phyloP scores from a whole-genome alignment of 2,888 invertebrate genomes.

The Itoplectis maculator region DNA sequence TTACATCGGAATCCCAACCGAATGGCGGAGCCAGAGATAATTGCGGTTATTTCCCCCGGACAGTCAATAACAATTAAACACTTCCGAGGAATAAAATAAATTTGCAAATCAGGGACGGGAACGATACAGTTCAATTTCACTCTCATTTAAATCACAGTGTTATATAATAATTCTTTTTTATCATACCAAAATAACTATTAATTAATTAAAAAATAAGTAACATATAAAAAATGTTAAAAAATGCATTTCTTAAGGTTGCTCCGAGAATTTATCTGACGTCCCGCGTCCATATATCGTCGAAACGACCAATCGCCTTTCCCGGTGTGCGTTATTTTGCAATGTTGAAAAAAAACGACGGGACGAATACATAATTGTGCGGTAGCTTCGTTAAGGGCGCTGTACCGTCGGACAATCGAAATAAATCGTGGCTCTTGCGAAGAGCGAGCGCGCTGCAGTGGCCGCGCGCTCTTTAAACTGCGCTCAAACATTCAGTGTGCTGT shows the following conservation, averaged over 20 bases:
- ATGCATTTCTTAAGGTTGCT: too few relatives aligned
- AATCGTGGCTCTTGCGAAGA: constrained; percentile 49
- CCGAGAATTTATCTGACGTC: neutral
- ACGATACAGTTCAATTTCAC: too few relatives aligned
- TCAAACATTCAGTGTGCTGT: too few relatives aligned
- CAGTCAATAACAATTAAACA: neutral
- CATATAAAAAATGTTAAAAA: too few relatives aligned
- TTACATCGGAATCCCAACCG: constrained; percentile 31
- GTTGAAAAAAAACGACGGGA: constrained; percentile 5
- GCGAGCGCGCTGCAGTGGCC: neutral
- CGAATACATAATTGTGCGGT: constrained; percentile 38
- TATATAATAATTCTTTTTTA: too few relatives aligned
- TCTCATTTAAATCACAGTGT: too few relatives aligned
- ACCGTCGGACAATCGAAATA: constrained; percentile 47
- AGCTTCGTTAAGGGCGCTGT: constrained; percentile 59
- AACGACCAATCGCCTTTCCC: neutral
- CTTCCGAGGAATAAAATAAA: too few relatives aligned
- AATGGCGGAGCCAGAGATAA: constrained; percentile 32
- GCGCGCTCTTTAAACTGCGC: constrained; percentile 26
- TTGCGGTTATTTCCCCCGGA: neutral
- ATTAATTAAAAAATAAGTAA: too few relatives aligned
- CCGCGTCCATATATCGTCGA: neutral
- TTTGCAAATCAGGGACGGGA: too few relatives aligned
- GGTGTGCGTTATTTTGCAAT: neutral
- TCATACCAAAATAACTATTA: too few relatives aligned